Percentiles rank a stretch among this genome's conserved stretches.
phyloP scores from a whole-genome alignment of 2,113 vertebrate genomes.

The Zosterops borbonicus region DNA sequence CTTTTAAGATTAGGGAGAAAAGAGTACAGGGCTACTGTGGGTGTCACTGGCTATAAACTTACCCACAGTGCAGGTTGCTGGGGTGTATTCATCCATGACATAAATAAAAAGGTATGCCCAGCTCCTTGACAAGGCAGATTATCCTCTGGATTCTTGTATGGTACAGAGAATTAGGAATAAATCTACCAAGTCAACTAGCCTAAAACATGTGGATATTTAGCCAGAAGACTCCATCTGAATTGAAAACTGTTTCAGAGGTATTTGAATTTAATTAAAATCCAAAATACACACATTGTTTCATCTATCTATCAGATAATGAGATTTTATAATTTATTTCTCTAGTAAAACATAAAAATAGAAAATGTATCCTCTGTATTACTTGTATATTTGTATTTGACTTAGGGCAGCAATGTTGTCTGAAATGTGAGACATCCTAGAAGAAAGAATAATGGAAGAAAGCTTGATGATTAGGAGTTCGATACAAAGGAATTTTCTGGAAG shows the following conservation, averaged over 20 bases:
- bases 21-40: rapidly evolving
- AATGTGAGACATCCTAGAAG: background rate
- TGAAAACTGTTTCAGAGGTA: background rate
- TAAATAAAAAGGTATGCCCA: background rate
- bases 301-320: background rate
- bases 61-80: background rate
- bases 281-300: background rate
- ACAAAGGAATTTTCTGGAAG: background rate
- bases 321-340: background rate
- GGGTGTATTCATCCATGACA: background rate
- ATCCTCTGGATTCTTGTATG: background rate
- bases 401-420: background rate
- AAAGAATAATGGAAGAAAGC: background rate
- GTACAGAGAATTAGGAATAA: background rate
- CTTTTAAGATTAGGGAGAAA: background rate
- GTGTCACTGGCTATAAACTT: background rate
- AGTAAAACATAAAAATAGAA: background rate
- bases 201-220: background rate
- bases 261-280: background rate
- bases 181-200: background rate
- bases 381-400: background rate
- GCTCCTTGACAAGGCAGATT: background rate
- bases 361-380: background rate
- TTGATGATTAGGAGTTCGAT: background rate
- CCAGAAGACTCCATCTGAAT: background rate